Evolutionary conservation across 2,113 vertebrate genomes (phyloP), one percentile per base, ranked within the genome.

Genomic region (Acinonyx jubatus): DNA sequence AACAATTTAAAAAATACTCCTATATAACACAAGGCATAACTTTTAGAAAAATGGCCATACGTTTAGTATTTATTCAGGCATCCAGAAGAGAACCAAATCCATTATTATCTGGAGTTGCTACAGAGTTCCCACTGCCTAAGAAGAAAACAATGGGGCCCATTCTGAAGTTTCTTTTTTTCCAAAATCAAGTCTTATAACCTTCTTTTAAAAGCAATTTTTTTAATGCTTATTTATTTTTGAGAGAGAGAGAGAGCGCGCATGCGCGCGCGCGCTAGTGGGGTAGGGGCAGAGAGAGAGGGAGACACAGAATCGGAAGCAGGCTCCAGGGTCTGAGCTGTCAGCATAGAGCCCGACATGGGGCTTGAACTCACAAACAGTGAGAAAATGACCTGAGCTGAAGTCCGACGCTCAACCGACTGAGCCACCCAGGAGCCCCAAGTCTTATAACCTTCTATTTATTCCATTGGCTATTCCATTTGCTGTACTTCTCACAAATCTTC

Each of bases 181-280:
- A 97, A 89, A 95, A 89, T 89, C 61, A 91, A 84, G 55, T 95
- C 87, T 89, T 96, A 86, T 23, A 92, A 87, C 31, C 73, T 91
- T 96, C 73, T 89, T 19, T 52, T 16, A 15, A 52, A 52, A 55
- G 19, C 41, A 55, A 55, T 45, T 45, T 45, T 55, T 55, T 19
- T 19, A 55, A 55, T 19, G 18, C 18, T 55, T 19, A 55, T 55
- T 55, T 55, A 55, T 19, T 55, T 55, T 55, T 52, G 52, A 52
- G 15, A 52, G 52, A 52, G 55, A 55, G 18, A 55, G 16, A 55
- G 52, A 55, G 4, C 36, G 36, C 3, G 36, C 36, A 38, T 3
- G 36, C 36, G 5, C 7, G 7, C 1, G 6, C 1, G 7, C 6
- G 1, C 18, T 19, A 55, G 5, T 18, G 6, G 55, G 55, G 55